These are phyloP conservation scores for Phrynocephalus guinanensis DNA, from an alignment of 2,797 vertebrate genomes.

Conservation along the genomic window DNA sequence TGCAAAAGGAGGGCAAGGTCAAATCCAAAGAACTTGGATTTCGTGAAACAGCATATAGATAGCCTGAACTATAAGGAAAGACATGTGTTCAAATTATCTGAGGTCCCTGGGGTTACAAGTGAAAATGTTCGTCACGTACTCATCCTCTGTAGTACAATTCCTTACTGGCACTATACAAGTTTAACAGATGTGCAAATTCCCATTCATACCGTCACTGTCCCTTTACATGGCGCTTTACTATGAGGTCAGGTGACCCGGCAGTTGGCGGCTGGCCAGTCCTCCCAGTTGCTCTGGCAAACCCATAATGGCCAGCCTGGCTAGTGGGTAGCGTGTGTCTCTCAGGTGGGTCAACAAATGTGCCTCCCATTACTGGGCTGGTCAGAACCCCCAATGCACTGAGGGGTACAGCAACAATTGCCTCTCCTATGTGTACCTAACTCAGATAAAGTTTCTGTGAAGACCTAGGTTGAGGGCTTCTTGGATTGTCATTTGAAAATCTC, in stretches of 20 bases:
- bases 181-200: not conserved
- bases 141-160: not conserved
- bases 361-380: no score
- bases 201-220: no score
- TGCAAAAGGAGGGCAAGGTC: not conserved
- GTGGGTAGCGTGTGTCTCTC: no score
- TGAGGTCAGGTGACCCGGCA: no score
- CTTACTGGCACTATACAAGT: not conserved
- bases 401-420: not conserved
- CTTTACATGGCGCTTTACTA: not conserved
- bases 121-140: not conserved
- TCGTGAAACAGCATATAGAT: not conserved
- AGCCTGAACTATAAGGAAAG: not conserved
- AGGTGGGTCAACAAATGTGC: no score
- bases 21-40: not conserved
- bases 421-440: not conserved
- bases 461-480: not conserved
- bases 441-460: constrained; percentile 57
- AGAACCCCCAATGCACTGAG: not conserved
- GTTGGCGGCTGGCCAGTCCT: no score
- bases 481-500: constrained; percentile 8
- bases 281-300: no score
- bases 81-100: not conserved
- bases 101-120: not conserved
- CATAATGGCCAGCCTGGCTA: no score